Evolutionary conservation across 1,140 invertebrate species (phyloP), one percentile per base, ranked within the genome.

Genomic region (Oryctes rhinoceros): DNA sequence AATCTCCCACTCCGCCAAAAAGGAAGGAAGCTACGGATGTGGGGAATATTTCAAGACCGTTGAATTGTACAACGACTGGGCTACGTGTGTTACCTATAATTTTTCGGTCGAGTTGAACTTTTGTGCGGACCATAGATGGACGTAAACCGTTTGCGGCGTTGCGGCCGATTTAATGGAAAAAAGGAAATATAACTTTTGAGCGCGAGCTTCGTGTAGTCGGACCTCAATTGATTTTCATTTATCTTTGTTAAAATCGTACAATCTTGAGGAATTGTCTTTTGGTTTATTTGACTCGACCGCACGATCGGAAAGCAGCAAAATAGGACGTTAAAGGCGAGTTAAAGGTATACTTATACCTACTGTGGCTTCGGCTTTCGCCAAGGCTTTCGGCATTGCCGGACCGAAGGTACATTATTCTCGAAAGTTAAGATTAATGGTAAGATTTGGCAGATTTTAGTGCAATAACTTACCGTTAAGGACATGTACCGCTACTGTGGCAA

Each of bases 401-500:
- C 20, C 35, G 74, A 11, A 13, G 74, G 74, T 76, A 76, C 74
- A 76, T 80, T 82, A 80, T 80, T 80, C 77, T 79, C 79, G 53
- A 80, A 81, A 81, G 81, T 82, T 82, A 81, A 81, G 80, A 82
- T 82, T 82, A 82, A 82, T 82, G 81, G 81, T 82, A 78, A 81
- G 79, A 81, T 82, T 82, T 82, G 81, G 81, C 81, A 82, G 81
- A 82, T 82, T 82, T 82, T 81, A 75, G 62, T 79, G 83, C 81
- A 81, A 82, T 83, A 84, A 84, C 85, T 88, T 89, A 89, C 90
- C 90, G 83, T 90, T 90, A 76, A 91, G 87, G 65, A 91, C 89
- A 84, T 91, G 90, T 78, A 91, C 89, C 49, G 87, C 85, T 18
- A 91, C 88, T 18, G 89, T 88, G 24, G 88, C 88, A 44, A 87